Evolutionary conservation across 2,888 invertebrate genomes (phyloP).

Genomic region (Drosophila eohydei): DNA sequence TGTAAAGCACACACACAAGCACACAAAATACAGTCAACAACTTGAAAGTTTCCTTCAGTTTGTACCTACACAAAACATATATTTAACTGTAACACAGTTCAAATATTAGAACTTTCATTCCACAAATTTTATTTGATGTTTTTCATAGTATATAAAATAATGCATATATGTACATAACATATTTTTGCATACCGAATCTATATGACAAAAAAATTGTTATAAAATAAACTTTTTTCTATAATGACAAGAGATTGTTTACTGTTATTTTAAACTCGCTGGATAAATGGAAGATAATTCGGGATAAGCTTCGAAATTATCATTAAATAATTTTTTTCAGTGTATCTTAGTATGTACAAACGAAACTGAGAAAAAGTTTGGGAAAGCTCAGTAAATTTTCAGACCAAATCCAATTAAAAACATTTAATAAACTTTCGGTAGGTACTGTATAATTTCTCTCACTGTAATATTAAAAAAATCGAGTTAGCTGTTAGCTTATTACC

Average conservation of each 20-base stretch:
- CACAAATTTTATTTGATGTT: constrained; percentile 23
- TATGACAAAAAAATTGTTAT: constrained; percentile 60
- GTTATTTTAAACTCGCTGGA: not conserved
- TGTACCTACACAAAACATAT: constrained; percentile 38
- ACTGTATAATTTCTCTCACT: not conserved
- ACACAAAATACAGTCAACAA: constrained; percentile 9
- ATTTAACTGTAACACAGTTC: constrained; percentile 5
- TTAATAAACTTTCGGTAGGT: not conserved
- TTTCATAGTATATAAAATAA: constrained; percentile 19
- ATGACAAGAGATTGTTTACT: constrained; percentile 14
- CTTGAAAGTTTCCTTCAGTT: constrained; percentile 53
- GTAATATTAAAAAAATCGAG: not conserved
- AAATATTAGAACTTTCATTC: constrained; percentile 38
- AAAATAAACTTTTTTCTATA: constrained; percentile 57
- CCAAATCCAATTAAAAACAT: not conserved
- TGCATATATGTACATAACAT: constrained; percentile 39
- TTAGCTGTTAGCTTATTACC: not conserved
- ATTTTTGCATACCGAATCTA: constrained; percentile 67
- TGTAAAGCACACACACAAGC: constrained; percentile 38
- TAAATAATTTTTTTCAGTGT: constrained; percentile 1
- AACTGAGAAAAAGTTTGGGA: not conserved
- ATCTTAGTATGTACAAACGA: not conserved
- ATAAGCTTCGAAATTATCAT: not conserved
- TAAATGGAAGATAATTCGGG: not conserved
- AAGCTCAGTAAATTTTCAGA: not conserved